These are phyloP conservation scores for Papilio demoleus DNA, from an alignment of 2,888 invertebrate species.

Conservation along the genomic window DNA sequence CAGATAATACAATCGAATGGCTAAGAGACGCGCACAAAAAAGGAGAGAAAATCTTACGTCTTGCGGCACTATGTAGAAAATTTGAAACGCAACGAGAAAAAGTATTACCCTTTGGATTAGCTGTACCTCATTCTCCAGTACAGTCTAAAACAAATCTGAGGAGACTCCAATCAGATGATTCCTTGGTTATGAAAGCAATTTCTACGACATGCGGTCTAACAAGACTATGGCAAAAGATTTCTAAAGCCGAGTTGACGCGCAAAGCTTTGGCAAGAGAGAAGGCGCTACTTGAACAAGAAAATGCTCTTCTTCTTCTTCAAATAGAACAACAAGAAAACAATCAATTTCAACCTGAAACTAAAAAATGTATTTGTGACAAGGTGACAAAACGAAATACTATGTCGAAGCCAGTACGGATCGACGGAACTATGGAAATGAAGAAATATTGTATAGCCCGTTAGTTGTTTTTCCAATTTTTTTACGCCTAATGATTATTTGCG, in stretches of 20 bases:
- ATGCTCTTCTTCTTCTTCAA: conserved; percentile 55
- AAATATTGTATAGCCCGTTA: conserved; percentile 53
- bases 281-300: conserved; percentile 65
- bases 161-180: conserved; percentile 61
- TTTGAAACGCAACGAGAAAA: conserved; percentile 83
- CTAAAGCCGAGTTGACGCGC: conserved; percentile 70
- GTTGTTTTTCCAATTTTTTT: conserved; percentile 12
- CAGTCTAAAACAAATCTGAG: conserved; percentile 55
- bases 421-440: conserved; percentile 59
- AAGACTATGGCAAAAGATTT: conserved; percentile 72
- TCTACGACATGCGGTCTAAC: conserved; percentile 66
- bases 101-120: conserved; percentile 68
- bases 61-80: conserved; percentile 81
- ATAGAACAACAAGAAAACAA: conserved; percentile 55
- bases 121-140: conserved; percentile 57
- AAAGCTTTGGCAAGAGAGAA: conserved; percentile 71
- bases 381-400: conserved; percentile 44
- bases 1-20: conserved; percentile 71
- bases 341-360: conserved; percentile 51
- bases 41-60: conserved; percentile 78
- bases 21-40: conserved; percentile 69
- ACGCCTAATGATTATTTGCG: background rate
- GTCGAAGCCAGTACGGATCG: conserved; percentile 59
- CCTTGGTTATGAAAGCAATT: conserved; percentile 64
- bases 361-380: conserved; percentile 58